Conservation (phyloP, 2,113 vertebrate genomes). For the Anarhynchus alexandrinus region DNA sequence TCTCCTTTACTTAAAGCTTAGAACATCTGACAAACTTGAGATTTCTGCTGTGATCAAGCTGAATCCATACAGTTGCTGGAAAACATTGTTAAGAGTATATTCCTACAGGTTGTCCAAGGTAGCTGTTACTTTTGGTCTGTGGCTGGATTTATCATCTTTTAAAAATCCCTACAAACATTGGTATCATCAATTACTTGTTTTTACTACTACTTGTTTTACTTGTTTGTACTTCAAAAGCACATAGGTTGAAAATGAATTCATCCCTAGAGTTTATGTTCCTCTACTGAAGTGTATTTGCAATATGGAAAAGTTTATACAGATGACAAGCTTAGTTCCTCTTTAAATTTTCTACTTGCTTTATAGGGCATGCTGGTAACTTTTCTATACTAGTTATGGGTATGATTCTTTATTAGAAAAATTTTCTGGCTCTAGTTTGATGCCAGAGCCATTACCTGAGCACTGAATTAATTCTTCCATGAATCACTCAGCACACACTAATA, state of each 20-base stretch:
- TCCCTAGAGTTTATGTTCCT: neutral
- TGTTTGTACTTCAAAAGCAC: neutral
- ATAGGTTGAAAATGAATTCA: neutral
- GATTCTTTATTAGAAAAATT: neutral
- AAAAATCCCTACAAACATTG: neutral
- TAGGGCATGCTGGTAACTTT: neutral
- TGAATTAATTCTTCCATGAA: neutral
- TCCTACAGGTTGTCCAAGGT: neutral
- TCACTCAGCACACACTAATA: neutral
- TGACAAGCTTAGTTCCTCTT: neutral
- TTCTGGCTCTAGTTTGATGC: neutral
- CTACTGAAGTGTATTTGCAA: neutral
- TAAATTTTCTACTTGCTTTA: neutral
- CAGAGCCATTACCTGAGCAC: neutral
- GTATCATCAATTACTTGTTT: neutral
- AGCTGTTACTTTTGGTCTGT: neutral
- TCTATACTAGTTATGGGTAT: neutral
- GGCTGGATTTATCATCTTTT: neutral
- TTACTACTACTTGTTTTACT: too few species aligned
- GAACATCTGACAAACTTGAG: neutral
- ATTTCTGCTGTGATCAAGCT: neutral
- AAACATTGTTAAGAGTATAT: neutral
- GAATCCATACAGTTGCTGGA: neutral
- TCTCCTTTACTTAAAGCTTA: neutral
- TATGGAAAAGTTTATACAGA: neutral